These are phyloP conservation scores for Naso thynnoides DNA, from an alignment of 2,797 vertebrate species.

Conservation along the genomic window DNA sequence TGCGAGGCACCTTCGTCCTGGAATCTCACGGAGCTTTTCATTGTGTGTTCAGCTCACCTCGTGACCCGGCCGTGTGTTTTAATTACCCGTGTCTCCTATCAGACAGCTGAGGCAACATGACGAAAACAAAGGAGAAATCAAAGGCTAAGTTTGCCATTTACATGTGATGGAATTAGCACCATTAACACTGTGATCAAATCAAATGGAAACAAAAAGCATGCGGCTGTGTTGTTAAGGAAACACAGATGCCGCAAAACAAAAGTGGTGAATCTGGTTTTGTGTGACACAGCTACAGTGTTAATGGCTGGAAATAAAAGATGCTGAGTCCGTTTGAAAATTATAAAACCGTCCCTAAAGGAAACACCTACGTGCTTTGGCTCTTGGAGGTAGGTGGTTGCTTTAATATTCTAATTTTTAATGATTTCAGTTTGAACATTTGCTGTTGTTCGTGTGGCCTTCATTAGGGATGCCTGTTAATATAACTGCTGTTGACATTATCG, in stretches of 20 bases:
- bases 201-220: constrained; percentile 41
- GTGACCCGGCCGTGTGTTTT: constrained; percentile 65
- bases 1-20: constrained; percentile 56
- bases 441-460: background rate
- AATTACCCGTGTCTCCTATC: constrained; percentile 70
- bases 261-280: background rate
- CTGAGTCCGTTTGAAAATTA: background rate
- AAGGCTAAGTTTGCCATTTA: constrained; percentile 59
- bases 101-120: constrained; percentile 32
- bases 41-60: constrained; percentile 52
- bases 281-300: constrained; percentile 2
- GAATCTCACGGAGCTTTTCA: constrained; percentile 50
- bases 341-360: background rate
- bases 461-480: background rate
- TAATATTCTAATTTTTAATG: background rate
- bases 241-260: background rate
- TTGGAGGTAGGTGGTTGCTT: background rate
- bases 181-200: constrained; percentile 19
- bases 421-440: constrained; percentile 25
- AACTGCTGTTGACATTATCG: constrained; percentile 32
- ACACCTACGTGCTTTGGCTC: background rate
- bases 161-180: constrained; percentile 42
- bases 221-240: background rate
- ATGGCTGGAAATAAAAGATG: background rate
- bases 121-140: constrained; percentile 51